Percentiles rank a stretch among this genome's conserved stretches.
These are phyloP conservation scores for Tyrannus savana DNA, from an alignment of 2,113 vertebrate genomes.

Conservation along the genomic window DNA sequence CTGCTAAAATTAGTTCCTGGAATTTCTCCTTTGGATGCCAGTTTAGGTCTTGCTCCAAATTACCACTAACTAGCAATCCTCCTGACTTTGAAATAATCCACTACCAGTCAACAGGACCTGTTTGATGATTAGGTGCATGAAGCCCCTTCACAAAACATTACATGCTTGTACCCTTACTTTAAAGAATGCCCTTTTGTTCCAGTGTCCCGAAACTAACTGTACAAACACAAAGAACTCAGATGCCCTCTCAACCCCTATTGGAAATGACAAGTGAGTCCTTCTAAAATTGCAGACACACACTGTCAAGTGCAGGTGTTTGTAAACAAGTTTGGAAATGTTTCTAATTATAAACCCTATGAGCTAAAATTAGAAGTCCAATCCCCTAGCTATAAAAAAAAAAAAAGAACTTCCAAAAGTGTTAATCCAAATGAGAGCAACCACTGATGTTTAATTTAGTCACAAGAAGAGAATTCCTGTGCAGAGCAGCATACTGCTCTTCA, in stretches of 20 bases:
- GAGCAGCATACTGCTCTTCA: not conserved
- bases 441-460: not conserved
- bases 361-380: constrained; percentile 75
- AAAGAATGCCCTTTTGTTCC: not conserved
- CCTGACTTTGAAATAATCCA: not conserved
- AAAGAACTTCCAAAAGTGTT: constrained; percentile 48
- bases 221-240: constrained; percentile 38
- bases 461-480: not conserved
- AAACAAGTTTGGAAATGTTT: constrained; percentile 77
- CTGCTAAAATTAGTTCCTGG: constrained; percentile 62
- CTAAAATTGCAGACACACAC: constrained; percentile 55
- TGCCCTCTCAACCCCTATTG: not conserved
- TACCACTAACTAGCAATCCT: constrained; percentile 30
- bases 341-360: constrained; percentile 71
- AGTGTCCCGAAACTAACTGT: not conserved
- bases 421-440: constrained; percentile 45
- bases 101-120: not conserved
- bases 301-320: constrained; percentile 70
- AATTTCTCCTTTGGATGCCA: constrained; percentile 59
- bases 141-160: not conserved
- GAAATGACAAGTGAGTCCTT: constrained; percentile 60
- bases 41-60: constrained; percentile 55
- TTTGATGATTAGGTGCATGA: not conserved
- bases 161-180: not conserved
- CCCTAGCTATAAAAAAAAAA: constrained; percentile 46